Base-by-base conservation (phyloP, 2,113 vertebrate genomes). In the Malaclemys terrapin region DNA sequence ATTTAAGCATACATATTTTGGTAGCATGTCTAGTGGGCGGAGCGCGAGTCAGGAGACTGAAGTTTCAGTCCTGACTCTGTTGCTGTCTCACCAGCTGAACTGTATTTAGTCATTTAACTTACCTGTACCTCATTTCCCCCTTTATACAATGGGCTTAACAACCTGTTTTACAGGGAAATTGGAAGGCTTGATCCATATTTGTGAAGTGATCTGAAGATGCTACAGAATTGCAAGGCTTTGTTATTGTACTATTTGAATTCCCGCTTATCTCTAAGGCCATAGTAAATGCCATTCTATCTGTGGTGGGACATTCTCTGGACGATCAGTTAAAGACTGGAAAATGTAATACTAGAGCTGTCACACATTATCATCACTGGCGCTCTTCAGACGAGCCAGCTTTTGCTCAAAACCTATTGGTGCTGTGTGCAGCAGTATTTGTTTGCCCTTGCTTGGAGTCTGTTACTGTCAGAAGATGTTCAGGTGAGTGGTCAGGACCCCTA, bases 281-380 rank as follows among this genome's bases (percentile, higher is more conserved):
- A 42, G 25, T 27, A 89, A 87, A 53, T 12, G 14, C 65, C 8
- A 13, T 10, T 10, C 10, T n/a, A 75, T 72, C 53, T 80, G 80
- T 35, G 45, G 16, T 20, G n/a, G n/a, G 16, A n/a, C 19, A 79
- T 84, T 89, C 50, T 82, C 93, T 80, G 59, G n/a, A 75, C 14
- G 4, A 31, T 49, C 54, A 82, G 90, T 69, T 4, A 76, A 76
- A 52, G 87, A 35, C 69, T 9, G 85, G n/a, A 65, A 20, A 13
- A 10, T 10, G 38, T 52, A 10, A 53, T 6, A 49, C 56, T 19
- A 45, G 8, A 16, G 57, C 3, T n/a, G 38, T 52, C 1, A 0
- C 52, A 38, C 42, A 38, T 85, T 62, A 38, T 72, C 10, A 38
- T 38, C n/a, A 69, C 38, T 0, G 0, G 35, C 2, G 57, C 89